Evolutionary conservation across 2,797 vertebrate genomes (phyloP).

Genomic region (Thalassophryne amazonica): DNA sequence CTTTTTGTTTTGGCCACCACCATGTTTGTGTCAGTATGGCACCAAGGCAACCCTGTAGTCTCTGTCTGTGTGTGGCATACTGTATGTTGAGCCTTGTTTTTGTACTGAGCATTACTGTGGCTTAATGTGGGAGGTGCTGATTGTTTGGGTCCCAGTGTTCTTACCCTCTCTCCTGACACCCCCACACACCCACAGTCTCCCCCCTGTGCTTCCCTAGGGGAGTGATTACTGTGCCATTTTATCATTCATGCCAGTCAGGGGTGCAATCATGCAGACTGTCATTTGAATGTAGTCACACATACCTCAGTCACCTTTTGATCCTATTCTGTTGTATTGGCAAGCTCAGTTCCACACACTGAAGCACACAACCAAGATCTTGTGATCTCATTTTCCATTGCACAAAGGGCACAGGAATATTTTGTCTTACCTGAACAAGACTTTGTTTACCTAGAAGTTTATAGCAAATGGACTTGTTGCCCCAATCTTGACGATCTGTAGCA

Average conservation of each 20-base stretch:
- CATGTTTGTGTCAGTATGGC: conserved; percentile 9
- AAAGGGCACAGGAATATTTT: conserved; percentile 6
- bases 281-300: conserved; percentile 31
- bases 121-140: conserved; percentile 32
- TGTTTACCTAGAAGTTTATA: too few species aligned
- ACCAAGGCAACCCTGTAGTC: conserved; percentile 7
- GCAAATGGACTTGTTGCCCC: too few species aligned
- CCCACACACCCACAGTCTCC: conserved; percentile 32
- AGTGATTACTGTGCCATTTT: conserved; percentile 59
- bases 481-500: too few species aligned
- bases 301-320: conserved; percentile 39
- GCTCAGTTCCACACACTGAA: conserved; percentile 22
- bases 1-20: conserved; percentile 20
- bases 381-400: conserved; percentile 8
- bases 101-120: conserved; percentile 18
- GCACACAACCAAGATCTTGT: conserved; percentile 3
- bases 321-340: conserved; percentile 9
- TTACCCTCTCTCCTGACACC: conserved; percentile 21
- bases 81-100: conserved; percentile 42
- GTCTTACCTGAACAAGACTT: background rate
- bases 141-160: conserved; percentile 25
- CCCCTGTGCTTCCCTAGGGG: conserved; percentile 29
- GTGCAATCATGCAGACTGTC: conserved; percentile 54
- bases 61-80: background rate
- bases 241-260: conserved; percentile 61